Evolutionary conservation across 1,140 invertebrate species (phyloP).

Genomic region (Hetaerina americana): DNA sequence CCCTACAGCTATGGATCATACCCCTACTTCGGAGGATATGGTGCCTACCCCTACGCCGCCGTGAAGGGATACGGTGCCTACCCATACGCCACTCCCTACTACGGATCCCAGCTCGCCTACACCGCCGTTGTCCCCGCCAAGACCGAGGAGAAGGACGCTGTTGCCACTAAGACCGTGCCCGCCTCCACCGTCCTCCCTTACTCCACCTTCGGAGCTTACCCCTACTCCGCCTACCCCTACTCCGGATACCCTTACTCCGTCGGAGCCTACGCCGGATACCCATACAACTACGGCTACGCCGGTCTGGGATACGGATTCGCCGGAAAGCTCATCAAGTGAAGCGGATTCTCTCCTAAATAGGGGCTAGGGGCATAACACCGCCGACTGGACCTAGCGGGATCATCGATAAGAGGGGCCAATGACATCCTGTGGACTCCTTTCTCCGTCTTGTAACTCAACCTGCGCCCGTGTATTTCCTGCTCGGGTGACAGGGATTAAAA

Average conservation of each 20-base stretch:
- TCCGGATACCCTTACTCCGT: not conserved
- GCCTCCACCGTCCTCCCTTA: not conserved
- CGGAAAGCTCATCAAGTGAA: not conserved
- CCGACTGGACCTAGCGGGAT: not conserved
- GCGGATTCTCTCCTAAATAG: no score
- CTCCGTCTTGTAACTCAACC: no score
- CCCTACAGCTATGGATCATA: conserved; percentile 4
- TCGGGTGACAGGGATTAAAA: no score
- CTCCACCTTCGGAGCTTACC: no score
- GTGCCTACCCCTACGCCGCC: conserved; percentile 2
- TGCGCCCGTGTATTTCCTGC: no score
- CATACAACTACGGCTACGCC: not conserved
- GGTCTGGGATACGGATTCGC: no score
- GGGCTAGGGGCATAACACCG: not conserved
- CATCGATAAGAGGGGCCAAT: not conserved
- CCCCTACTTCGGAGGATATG: not conserved
- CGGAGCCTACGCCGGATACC: not conserved
- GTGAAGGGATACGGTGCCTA: not conserved
- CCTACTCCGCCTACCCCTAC: not conserved
- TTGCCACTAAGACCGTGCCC: no score
- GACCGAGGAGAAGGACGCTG: no score
- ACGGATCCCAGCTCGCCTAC: not conserved
- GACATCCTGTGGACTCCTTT: not conserved
- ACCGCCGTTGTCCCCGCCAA: not conserved
- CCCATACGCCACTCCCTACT: not conserved